phyloP scores from a whole-genome alignment of 2,113 vertebrate species.

The Corythornis madagascariensis region DNA sequence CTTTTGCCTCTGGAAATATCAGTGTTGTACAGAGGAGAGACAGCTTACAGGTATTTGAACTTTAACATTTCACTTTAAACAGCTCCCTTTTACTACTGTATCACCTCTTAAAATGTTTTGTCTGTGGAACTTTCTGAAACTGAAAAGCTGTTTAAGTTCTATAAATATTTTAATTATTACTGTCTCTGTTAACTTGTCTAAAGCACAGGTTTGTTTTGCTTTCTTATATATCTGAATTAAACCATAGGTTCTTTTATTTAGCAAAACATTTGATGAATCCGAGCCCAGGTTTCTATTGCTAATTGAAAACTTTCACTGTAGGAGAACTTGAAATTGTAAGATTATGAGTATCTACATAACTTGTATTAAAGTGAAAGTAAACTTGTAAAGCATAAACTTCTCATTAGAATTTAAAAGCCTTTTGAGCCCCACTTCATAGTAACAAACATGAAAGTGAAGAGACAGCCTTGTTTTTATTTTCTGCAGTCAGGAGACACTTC shows the following conservation, averaged over 20 bases:
- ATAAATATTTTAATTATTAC: neutral
- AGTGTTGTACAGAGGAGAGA: conserved; percentile 84
- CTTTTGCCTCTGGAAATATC: conserved; percentile 76
- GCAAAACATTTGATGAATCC: neutral
- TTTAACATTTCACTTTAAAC: neutral
- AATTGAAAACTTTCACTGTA: neutral
- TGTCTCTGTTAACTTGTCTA: neutral
- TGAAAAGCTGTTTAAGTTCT: neutral
- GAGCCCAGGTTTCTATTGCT: neutral
- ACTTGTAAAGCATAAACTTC: neutral
- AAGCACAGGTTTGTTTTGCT: neutral
- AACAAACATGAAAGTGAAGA: neutral
- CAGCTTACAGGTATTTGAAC: conserved; percentile 83
- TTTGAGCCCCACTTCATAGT: neutral
- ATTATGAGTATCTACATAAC: neutral
- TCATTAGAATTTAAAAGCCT: neutral
- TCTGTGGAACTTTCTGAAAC: neutral
- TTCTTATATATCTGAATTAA: neutral
- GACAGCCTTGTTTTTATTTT: neutral
- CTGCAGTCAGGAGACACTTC: neutral
- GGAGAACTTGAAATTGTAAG: neutral
- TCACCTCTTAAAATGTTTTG: neutral
- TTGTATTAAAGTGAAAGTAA: neutral
- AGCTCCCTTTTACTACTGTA: neutral
- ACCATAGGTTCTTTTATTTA: neutral